Evolutionary conservation across 2,888 invertebrate species (phyloP).

Genomic region (Mesorhabditis spiculigera): DNA sequence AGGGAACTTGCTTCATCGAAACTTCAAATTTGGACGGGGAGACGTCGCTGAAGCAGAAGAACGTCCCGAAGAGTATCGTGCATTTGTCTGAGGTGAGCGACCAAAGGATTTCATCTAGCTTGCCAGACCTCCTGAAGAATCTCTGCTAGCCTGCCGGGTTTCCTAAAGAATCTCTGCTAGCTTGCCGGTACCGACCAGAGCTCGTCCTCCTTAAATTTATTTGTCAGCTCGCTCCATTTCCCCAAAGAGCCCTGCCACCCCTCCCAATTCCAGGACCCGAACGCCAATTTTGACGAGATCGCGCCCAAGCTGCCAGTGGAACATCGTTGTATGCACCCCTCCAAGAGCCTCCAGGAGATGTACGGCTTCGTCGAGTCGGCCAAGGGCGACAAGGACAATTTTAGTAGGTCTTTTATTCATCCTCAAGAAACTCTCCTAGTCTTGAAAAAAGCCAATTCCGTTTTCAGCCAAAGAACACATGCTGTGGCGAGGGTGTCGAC

Average conservation of each 20-base stretch:
- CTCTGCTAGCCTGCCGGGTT: no score
- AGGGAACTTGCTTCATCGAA: constrained; percentile 85
- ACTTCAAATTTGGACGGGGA: constrained; percentile 95
- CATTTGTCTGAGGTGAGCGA: constrained; percentile 68
- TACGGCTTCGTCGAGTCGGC: constrained; percentile 67
- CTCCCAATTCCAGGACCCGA: not conserved
- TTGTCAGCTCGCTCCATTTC: no score
- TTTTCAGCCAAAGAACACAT: constrained; percentile 80
- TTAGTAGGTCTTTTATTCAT: not conserved
- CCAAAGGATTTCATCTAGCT: not conserved
- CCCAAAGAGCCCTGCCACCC: no score
- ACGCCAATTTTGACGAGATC: constrained; percentile 8
- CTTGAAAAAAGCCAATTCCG: not conserved
- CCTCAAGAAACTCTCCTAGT: not conserved
- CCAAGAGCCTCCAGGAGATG: constrained; percentile 90
- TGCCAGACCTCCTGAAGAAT: not conserved
- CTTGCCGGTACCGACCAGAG: no score
- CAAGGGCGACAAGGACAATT: not conserved
- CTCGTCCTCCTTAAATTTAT: no score
- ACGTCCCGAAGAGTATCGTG: constrained; percentile 33
- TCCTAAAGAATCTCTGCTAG: no score
- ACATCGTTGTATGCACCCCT: constrained; percentile 88
- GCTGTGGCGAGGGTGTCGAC: constrained; percentile 83
- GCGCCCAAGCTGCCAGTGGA: constrained; percentile 70
- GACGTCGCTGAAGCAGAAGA: constrained; percentile 85